Evolutionary conservation across 2,113 vertebrate genomes (phyloP).

Genomic region (Eptatretus burgeri): DNA sequence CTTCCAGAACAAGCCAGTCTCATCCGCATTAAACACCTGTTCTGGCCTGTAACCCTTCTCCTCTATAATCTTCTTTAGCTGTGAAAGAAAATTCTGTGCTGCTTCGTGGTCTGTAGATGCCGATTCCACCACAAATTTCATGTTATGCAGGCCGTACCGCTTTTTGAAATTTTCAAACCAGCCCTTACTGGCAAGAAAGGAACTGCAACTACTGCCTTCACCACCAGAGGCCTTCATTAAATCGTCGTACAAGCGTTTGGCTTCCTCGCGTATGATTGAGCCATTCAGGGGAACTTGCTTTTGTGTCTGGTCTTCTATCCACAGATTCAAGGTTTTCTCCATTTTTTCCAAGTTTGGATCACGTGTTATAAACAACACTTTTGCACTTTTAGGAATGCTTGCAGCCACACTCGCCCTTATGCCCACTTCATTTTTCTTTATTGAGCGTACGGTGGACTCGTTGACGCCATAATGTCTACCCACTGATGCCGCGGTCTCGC

Average conservation of each 20-base stretch:
- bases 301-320: slow-evolving; percentile 2
- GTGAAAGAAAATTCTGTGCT: neutral
- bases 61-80: slow-evolving; percentile 7
- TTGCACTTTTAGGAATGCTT: neutral
- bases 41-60: slow-evolving; percentile 4
- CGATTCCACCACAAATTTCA: neutral
- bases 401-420: neutral
- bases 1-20: slow-evolving; percentile 8
- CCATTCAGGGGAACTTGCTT: neutral
- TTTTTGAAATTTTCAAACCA: slow-evolving; percentile 8
- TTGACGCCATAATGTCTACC: neutral
- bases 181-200: slow-evolving; percentile 7
- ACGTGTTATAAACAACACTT: neutral
- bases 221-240: neutral
- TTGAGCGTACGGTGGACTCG: neutral
- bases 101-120: neutral
- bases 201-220: neutral
- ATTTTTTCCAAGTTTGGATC: neutral
- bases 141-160: neutral
- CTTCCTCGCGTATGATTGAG: neutral
- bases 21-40: slow-evolving; percentile 8
- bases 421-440: neutral
- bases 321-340: neutral
- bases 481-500: too few relatives aligned
- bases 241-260: neutral